A percentile compares a stretch with the other conserved stretches of the same genome.
Conservation (phyloP, 2,797 vertebrate genomes). For the Melanitta fusca region DNA sequence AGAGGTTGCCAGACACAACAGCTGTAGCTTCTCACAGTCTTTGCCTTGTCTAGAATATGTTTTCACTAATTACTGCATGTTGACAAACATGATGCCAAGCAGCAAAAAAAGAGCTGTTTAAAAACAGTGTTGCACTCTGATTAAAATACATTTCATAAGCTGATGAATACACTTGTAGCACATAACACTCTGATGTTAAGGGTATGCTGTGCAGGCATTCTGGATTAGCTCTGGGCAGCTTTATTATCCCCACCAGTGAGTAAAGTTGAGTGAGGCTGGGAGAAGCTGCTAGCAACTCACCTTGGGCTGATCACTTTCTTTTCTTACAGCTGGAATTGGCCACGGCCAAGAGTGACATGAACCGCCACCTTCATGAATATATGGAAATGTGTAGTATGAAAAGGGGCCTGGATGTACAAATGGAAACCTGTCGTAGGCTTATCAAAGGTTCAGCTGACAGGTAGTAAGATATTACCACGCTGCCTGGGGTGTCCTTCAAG, state of each 20-base stretch:
- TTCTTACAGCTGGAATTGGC: conserved; percentile 87
- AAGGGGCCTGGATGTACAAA: conserved; percentile 92
- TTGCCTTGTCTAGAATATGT: neutral
- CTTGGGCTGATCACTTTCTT: neutral
- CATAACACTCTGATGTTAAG: neutral
- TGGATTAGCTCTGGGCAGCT: neutral
- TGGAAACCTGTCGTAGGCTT: conserved; percentile 94
- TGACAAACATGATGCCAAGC: neutral
- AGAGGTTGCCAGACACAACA: neutral
- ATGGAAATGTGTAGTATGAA: conserved; percentile 99
- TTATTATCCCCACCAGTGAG: neutral
- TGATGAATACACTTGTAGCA: accelerated
- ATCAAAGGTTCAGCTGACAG: conserved; percentile 92
- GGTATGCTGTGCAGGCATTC: accelerated
- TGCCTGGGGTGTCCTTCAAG: neutral
- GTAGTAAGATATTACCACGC: neutral
- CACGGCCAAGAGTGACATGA: conserved; percentile 96
- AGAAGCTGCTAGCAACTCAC: neutral
- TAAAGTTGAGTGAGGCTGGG: neutral
- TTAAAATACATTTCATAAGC: neutral
- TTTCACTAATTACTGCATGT: neutral
- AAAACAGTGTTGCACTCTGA: neutral
- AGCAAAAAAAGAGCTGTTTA: neutral
- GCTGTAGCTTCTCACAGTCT: neutral
- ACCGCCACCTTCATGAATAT: conserved; percentile 93